Base-by-base conservation (phyloP, 35 echinoderm and acorn worm species). In the Holothuria glaberrima region DNA sequence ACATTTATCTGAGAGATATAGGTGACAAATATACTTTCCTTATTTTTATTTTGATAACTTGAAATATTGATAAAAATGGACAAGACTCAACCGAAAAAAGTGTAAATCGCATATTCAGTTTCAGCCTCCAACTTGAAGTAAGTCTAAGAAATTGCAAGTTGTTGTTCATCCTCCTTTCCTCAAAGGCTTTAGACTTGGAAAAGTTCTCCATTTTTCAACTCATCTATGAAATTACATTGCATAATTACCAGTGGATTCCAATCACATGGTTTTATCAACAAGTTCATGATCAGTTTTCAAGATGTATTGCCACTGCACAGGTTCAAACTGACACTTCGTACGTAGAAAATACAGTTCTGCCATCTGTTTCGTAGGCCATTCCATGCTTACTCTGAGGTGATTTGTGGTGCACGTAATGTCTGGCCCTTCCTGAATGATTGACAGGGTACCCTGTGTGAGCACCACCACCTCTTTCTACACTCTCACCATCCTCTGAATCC, bases 321-420 rank as follows among this genome's bases (percentile, higher is more conserved):
- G 44, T 69, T 95, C 66, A 95, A 38, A 95, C 94, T 17, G 94
- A 95, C 72, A 95, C 91, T 86, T 95, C 94, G 33, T 92, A 95
- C 9, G 86, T 95, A 29, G 78, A 75, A 58, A 92, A 79, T 67
- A 88, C 86, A 68, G 87, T 82, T 86, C 91, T 92, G 19, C 90
- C 90, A 33, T 88, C 86, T 56, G 67, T 68, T 34, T 92, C 64
- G 24, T 77, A 87, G 36, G 58, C 45, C 45, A 82, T 58, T 4
- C 70, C 44, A 29, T 71, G 34, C 68, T 82, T 86, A 20, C 72
- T 66, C 17, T 58, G 70, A 19, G 75, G 72, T 18, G 88, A 68
- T 48, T 89, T 93, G 75, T 87, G 85, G 27, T 89, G 74, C 17
- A 58, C 79, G 28, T 84, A 70, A 30, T 82, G 78, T 46, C 68